phyloP scores from a whole-genome alignment of 2,888 invertebrate species.

The Himalopsyche anomala region DNA sequence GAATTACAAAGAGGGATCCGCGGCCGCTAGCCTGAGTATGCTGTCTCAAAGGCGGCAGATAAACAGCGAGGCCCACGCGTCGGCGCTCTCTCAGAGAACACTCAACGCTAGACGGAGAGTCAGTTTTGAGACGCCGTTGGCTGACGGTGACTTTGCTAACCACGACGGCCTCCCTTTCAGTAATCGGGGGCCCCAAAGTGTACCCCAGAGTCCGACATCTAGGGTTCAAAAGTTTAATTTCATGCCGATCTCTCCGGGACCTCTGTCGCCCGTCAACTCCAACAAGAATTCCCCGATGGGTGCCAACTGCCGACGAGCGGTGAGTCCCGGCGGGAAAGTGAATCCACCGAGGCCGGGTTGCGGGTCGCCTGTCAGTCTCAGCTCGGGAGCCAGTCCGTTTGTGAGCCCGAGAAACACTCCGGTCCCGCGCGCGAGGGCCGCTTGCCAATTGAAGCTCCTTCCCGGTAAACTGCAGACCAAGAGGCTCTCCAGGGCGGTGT shows the following conservation, averaged over 20 bases:
- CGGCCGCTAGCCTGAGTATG: slow-evolving; percentile 60
- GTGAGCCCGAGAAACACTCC: slow-evolving; percentile 89
- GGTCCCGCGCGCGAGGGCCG: slow-evolving; percentile 79
- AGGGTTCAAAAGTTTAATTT: slow-evolving; percentile 85
- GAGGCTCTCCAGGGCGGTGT: slow-evolving; percentile 36
- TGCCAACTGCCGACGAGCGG: slow-evolving; percentile 66
- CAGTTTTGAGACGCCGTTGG: slow-evolving; percentile 76
- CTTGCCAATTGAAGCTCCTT: slow-evolving; percentile 73
- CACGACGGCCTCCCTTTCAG: slow-evolving; percentile 58
- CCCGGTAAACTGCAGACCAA: slow-evolving; percentile 66
- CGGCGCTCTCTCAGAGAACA: slow-evolving; percentile 65
- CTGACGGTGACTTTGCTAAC: slow-evolving; percentile 67
- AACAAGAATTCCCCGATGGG: slow-evolving; percentile 74
- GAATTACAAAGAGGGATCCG: slow-evolving; percentile 62
- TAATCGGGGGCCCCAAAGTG: slow-evolving; percentile 79
- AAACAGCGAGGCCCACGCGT: slow-evolving; percentile 63
- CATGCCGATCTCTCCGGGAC: slow-evolving; percentile 90
- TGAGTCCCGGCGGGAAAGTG: not conserved
- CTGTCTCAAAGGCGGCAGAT: slow-evolving; percentile 68
- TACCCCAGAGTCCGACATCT: slow-evolving; percentile 67
- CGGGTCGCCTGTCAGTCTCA: slow-evolving; percentile 72
- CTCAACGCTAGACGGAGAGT: slow-evolving; percentile 74
- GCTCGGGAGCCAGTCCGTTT: slow-evolving; percentile 81
- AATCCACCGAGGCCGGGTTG: slow-evolving; percentile 65
- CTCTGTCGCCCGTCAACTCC: slow-evolving; percentile 79